Evolutionary conservation across 1,140 invertebrate species (phyloP).

Genomic region (Dreissena rostriformis): DNA sequence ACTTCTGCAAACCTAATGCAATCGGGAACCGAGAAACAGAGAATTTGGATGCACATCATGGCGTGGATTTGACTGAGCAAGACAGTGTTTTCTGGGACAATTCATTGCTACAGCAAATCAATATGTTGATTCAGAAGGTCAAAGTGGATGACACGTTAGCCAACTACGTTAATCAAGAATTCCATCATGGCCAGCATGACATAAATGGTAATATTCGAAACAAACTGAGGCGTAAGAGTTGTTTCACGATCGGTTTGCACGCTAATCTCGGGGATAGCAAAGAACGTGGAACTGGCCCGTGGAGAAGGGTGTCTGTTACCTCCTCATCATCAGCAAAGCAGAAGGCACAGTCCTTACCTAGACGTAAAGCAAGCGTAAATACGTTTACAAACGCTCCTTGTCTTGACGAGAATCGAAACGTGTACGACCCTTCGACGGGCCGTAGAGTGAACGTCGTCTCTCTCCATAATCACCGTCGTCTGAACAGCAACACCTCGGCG

Average conservation of each 20-base stretch:
- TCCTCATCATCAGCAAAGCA: background rate
- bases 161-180: constrained; percentile 18
- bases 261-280: background rate
- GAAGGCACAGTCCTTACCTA: constrained; percentile 26
- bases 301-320: too few species aligned
- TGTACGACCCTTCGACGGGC: background rate
- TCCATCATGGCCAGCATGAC: too few species aligned
- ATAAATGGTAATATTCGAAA: constrained; percentile 15
- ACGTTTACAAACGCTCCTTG: background rate
- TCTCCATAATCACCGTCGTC: background rate
- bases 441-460: background rate
- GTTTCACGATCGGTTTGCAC: background rate
- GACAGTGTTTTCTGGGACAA: constrained; percentile 7
- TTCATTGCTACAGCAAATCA: constrained; percentile 33
- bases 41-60: too few species aligned
- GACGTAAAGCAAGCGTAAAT: background rate
- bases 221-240: constrained; percentile 14
- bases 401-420: background rate
- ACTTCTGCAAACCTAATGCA: background rate
- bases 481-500: background rate
- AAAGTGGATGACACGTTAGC: constrained; percentile 36
- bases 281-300: too few species aligned
- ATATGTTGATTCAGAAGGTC: constrained; percentile 31
- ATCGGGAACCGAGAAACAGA: background rate
- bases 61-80: background rate